These are phyloP conservation scores for Ahaetulla prasina DNA, from an alignment of 2,113 vertebrate species.

Conservation along the genomic window DNA sequence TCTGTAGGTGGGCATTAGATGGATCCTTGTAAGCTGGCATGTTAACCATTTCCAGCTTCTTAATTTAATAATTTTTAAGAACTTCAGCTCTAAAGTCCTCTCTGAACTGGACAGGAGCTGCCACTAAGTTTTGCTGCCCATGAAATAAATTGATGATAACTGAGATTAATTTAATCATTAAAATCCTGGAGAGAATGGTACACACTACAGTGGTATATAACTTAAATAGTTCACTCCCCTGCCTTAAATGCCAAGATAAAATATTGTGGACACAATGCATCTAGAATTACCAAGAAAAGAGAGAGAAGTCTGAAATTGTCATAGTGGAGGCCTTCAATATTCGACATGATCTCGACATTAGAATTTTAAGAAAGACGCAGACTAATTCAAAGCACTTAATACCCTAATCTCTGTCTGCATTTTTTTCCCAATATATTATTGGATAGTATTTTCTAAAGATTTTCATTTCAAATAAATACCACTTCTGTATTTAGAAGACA, in stretches of 20 bases:
- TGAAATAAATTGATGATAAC: neutral
- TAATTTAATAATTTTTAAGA: neutral
- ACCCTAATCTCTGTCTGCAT: neutral
- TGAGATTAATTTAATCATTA: neutral
- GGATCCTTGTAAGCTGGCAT: neutral
- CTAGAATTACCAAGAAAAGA: neutral
- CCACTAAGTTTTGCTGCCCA: neutral
- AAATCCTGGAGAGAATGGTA: neutral
- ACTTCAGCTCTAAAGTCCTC: neutral
- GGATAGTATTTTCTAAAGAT: neutral
- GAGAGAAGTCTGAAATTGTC: neutral
- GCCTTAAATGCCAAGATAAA: neutral
- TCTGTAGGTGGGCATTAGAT: neutral
- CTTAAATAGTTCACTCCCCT: neutral
- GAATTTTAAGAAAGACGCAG: neutral
- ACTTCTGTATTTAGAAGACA: neutral
- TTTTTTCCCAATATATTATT: neutral
- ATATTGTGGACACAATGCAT: neutral
- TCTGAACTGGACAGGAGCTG: neutral
- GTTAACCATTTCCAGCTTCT: neutral
- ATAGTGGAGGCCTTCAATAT: neutral
- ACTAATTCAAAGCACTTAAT: neutral
- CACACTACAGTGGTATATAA: neutral
- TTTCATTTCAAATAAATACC: neutral
- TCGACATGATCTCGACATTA: neutral